phyloP scores from a whole-genome alignment of 2,888 invertebrate genomes.

The Napeogenes sylphis region DNA sequence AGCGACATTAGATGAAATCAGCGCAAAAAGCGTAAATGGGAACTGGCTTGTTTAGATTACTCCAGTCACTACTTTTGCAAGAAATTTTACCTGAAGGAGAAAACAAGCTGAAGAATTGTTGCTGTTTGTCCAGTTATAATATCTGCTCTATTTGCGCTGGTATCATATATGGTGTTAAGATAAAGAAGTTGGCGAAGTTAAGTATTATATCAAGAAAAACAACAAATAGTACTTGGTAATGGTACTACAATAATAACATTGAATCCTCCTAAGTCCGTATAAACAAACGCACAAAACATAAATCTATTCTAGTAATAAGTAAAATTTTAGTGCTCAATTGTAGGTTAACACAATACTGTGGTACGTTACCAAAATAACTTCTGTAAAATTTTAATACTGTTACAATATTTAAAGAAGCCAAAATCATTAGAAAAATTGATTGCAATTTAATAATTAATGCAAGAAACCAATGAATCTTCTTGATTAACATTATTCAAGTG shows the following conservation, averaged over 20 bases:
- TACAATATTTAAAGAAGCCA: constrained; percentile 4
- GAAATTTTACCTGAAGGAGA: background rate
- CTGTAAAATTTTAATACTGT: background rate
- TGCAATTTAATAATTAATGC: background rate
- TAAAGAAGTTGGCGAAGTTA: constrained; percentile 4
- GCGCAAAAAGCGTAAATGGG: constrained; percentile 9
- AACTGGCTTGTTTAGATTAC: background rate
- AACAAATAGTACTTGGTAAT: background rate
- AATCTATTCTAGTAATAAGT: no score
- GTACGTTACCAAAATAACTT: no score
- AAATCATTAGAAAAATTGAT: background rate
- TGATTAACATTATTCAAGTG: no score
- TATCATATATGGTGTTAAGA: background rate
- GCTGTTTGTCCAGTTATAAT: background rate
- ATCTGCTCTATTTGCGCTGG: background rate
- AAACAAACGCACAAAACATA: no score
- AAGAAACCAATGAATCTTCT: no score
- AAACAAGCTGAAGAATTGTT: no score
- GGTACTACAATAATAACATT: background rate
- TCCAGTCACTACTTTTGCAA: background rate
- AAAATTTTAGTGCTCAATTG: no score
- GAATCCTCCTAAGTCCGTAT: no score
- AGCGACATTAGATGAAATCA: constrained; percentile 10
- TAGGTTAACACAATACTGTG: no score
- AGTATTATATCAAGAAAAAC: background rate